phyloP scores from a whole-genome alignment of 1,140 invertebrate species.

The Tenebrio molitor region DNA sequence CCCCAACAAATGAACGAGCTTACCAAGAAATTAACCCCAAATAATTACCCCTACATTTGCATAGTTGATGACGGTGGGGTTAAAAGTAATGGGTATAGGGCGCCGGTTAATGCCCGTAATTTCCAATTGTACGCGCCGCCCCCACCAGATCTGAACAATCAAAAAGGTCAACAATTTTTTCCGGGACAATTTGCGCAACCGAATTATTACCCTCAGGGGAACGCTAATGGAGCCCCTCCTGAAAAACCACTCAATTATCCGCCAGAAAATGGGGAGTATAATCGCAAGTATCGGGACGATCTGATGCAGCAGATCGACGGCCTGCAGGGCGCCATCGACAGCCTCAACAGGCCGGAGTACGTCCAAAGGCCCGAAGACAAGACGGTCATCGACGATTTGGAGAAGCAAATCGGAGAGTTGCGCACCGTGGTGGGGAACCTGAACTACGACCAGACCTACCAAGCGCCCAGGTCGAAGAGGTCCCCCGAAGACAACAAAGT shows the following conservation, averaged over 20 bases:
- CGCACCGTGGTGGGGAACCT: conserved; percentile 57
- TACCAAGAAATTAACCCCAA: conserved; percentile 42
- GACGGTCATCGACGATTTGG: conserved; percentile 53
- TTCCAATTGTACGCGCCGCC: background rate
- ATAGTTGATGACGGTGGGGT: conserved; percentile 24
- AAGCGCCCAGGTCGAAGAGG: background rate
- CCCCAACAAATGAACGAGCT: conserved; percentile 44
- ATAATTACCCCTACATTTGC: conserved; percentile 30
- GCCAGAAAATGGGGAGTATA: background rate
- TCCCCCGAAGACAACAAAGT: conserved; percentile 23
- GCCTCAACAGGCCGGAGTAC: conserved; percentile 57
- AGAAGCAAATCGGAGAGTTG: conserved; percentile 59
- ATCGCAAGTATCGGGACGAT: conserved; percentile 41
- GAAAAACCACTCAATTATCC: conserved; percentile 16
- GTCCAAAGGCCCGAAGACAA: conserved; percentile 57
- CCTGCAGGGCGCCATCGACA: conserved; percentile 57
- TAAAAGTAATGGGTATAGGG: conserved; percentile 16
- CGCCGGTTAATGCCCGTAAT: conserved; percentile 3
- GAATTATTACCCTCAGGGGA: conserved; percentile 17
- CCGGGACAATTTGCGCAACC: conserved; percentile 28
- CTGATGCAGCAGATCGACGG: conserved; percentile 58
- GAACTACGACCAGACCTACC: conserved; percentile 31
- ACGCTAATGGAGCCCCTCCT: background rate
- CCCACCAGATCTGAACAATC: background rate
- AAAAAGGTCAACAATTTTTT: conserved; percentile 44